These are phyloP conservation scores for Cirrhinus mrigala DNA, from an alignment of 2,797 vertebrate genomes.

Conservation along the genomic window DNA sequence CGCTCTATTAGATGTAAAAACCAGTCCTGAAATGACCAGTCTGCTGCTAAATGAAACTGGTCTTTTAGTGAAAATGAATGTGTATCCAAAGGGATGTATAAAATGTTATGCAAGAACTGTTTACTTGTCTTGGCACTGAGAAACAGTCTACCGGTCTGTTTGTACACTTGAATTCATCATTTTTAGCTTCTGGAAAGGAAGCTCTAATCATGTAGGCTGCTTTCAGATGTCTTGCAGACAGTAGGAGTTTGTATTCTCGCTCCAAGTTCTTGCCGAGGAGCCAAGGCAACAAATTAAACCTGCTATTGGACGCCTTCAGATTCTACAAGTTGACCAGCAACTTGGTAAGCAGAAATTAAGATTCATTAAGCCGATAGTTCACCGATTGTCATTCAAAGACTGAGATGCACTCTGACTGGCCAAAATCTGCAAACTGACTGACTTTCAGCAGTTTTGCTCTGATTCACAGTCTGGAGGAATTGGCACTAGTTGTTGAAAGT, in stretches of 20 bases:
- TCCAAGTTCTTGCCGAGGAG: slow-evolving; percentile 69
- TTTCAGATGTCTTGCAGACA: slow-evolving; percentile 73
- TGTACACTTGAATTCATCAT: background rate
- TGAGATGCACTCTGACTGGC: too few relatives aligned
- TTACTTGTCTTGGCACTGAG: background rate
- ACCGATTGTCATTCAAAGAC: background rate
- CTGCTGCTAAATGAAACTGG: background rate
- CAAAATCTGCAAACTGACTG: too few relatives aligned
- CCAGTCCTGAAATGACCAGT: background rate
- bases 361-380: background rate
- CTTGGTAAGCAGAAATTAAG: slow-evolving; percentile 59
- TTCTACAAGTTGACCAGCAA: slow-evolving; percentile 67
- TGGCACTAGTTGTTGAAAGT: too few relatives aligned
- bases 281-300: slow-evolving; percentile 67
- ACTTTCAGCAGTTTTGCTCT: too few relatives aligned
- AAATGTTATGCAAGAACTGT: background rate
- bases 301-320: slow-evolving; percentile 72
- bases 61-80: background rate
- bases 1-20: background rate
- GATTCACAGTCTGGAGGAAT: too few relatives aligned
- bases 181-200: background rate
- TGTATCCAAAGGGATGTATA: too few relatives aligned
- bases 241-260: slow-evolving; percentile 68
- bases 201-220: background rate
- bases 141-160: background rate